phyloP scores from a whole-genome alignment of 2,888 invertebrate genomes.

The Amiota minor region DNA sequence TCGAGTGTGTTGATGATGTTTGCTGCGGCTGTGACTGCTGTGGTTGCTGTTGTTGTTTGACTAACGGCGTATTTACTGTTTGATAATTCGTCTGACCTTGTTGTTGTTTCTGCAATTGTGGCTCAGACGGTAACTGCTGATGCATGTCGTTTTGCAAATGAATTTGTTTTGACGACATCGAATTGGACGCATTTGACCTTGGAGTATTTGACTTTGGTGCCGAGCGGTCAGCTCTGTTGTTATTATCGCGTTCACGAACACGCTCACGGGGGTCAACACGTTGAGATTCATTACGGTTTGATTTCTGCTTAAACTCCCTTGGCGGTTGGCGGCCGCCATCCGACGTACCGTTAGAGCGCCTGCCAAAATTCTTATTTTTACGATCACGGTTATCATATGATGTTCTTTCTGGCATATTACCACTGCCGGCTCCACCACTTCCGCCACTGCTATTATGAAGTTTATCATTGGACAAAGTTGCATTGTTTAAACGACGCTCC shows the following conservation, averaged over 20 bases:
- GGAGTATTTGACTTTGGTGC: conserved; percentile 41
- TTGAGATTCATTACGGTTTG: conserved; percentile 42
- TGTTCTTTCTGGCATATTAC: not conserved
- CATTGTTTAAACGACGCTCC: conserved; percentile 52
- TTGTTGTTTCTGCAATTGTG: conserved; percentile 36
- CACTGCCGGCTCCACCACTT: conserved; percentile 27
- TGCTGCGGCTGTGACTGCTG: conserved; percentile 41
- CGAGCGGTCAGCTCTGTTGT: conserved; percentile 46
- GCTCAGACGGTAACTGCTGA: conserved; percentile 33
- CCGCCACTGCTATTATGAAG: conserved; percentile 28
- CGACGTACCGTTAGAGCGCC: conserved; percentile 46
- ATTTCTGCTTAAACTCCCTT: conserved; percentile 71
- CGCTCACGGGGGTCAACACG: conserved; percentile 39
- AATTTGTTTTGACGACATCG: conserved; percentile 40
- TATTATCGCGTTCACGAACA: conserved; percentile 40
- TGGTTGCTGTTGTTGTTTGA: conserved; percentile 32
- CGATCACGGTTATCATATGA: conserved; percentile 42
- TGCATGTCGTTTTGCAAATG: conserved; percentile 47
- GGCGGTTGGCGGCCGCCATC: conserved; percentile 59
- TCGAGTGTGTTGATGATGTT: conserved; percentile 48
- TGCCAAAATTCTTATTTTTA: conserved; percentile 51
- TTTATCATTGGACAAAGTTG: conserved; percentile 15
- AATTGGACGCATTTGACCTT: conserved; percentile 44
- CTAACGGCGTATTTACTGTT: conserved; percentile 31
- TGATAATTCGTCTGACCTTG: conserved; percentile 30